phyloP scores from a whole-genome alignment of 2,888 invertebrate genomes.

The Myopa testacea region DNA sequence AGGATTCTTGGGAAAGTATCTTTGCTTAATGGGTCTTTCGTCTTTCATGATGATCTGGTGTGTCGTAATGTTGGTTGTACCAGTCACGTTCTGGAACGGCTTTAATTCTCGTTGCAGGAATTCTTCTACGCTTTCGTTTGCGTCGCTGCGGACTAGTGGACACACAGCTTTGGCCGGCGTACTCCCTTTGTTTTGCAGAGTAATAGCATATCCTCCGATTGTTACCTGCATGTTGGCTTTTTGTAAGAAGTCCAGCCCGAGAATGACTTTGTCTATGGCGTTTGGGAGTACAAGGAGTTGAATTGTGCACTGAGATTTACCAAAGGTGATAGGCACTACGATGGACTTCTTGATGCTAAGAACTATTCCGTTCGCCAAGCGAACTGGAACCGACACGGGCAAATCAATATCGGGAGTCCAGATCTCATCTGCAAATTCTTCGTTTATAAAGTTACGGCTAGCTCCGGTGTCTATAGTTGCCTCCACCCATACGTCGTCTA shows the following conservation, averaged over 20 bases:
- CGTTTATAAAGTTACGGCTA: neutral
- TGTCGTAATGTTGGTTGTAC: neutral
- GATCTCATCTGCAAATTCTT: neutral
- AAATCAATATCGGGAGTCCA: neutral
- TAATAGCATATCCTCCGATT: neutral
- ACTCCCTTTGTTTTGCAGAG: neutral
- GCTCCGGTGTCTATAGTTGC: slow-evolving; percentile 28
- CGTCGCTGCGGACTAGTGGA: neutral
- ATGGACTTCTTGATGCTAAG: neutral
- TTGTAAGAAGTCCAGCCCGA: neutral
- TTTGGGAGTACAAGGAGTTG: neutral
- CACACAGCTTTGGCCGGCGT: neutral
- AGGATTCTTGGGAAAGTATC: slow-evolving; percentile 34
- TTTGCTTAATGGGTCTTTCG: slow-evolving; percentile 19
- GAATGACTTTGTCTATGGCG: slow-evolving; percentile 12
- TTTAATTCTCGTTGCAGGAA: slow-evolving; percentile 25
- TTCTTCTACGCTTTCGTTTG: neutral
- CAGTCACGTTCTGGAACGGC: slow-evolving; percentile 7
- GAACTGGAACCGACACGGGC: neutral
- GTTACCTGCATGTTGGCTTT: neutral
- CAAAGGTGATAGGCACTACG: neutral
- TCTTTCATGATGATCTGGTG: slow-evolving; percentile 27
- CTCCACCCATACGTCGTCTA: neutral
- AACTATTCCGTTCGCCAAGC: neutral
- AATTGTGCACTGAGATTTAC: neutral